A percentile compares a stretch with the other conserved stretches of the same genome.
These are phyloP conservation scores for Epicauta chinensis DNA, from an alignment of 1,140 invertebrate genomes.

Conservation along the genomic window DNA sequence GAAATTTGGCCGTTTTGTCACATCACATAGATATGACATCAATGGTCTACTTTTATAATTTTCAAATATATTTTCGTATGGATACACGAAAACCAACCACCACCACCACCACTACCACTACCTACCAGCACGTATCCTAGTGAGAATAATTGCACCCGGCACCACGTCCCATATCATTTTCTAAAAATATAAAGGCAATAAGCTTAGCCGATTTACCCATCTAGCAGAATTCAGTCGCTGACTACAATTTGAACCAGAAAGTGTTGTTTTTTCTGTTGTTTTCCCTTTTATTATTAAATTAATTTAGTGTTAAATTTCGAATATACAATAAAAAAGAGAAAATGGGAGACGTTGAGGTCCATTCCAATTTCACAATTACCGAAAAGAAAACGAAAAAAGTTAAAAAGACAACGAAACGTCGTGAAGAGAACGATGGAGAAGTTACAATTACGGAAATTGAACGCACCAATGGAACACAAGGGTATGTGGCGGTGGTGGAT, in stretches of 20 bases:
- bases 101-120: too few relatives aligned
- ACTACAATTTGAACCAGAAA: conserved; percentile 21
- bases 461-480: conserved; percentile 59
- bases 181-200: conserved; percentile 42
- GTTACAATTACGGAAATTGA: conserved; percentile 77
- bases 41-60: too few relatives aligned
- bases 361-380: conserved; percentile 74
- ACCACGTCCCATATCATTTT: conserved; percentile 43
- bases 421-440: conserved; percentile 67
- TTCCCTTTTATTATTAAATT: background rate
- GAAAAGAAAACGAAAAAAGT: conserved; percentile 83
- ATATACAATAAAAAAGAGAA: too few relatives aligned
- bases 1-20: too few relatives aligned
- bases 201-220: conserved; percentile 34
- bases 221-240: conserved; percentile 36
- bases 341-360: conserved; percentile 83
- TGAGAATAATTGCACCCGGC: conserved; percentile 32
- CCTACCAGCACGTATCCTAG: too few relatives aligned
- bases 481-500: conserved; percentile 71
- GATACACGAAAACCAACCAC: too few relatives aligned
- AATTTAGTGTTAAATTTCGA: conserved; percentile 11
- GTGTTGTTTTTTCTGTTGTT: conserved; percentile 21
- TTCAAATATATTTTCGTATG: too few relatives aligned
- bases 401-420: conserved; percentile 77
- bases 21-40: too few relatives aligned